Evolutionary conservation across 92 coral and sea anemone species (phyloP).

Genomic region (Micromussa lordhowensis): DNA sequence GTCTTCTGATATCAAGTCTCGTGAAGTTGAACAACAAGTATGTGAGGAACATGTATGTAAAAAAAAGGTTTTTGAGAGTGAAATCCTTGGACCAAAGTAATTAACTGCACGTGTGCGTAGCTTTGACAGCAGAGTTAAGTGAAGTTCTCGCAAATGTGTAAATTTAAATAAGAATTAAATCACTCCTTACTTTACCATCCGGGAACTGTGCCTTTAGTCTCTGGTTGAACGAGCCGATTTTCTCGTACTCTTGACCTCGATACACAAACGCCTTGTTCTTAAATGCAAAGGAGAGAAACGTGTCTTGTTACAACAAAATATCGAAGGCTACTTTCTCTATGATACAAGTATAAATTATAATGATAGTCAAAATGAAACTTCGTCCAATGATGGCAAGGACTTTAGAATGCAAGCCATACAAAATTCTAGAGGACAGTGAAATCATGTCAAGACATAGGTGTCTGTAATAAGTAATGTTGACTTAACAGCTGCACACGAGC

Average conservation of each 20-base stretch:
- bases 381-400: background rate
- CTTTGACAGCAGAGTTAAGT: background rate
- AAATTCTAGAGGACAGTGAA: background rate
- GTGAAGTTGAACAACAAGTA: too few species aligned
- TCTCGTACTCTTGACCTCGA: constrained; percentile 94
- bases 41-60: too few species aligned
- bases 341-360: too few species aligned
- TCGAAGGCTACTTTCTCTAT: background rate
- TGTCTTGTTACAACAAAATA: background rate
- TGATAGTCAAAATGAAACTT: background rate
- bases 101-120: background rate
- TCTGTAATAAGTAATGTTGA: background rate
- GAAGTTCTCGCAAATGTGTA: background rate
- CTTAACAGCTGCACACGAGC: background rate
- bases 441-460: background rate
- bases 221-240: constrained; percentile 87
- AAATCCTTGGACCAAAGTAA: background rate
- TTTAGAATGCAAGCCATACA: background rate
- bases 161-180: background rate
- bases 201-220: constrained; percentile 90
- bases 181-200: constrained; percentile 85
- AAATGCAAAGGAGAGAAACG: constrained; percentile 15
- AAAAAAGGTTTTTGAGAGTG: too few species aligned
- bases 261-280: constrained; percentile 90
- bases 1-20: too few species aligned